Evolutionary conservation across 37 sponge, comb jelly and placozoan genomes (phyloP).

Genomic region (Hexactinellida sp.): DNA sequence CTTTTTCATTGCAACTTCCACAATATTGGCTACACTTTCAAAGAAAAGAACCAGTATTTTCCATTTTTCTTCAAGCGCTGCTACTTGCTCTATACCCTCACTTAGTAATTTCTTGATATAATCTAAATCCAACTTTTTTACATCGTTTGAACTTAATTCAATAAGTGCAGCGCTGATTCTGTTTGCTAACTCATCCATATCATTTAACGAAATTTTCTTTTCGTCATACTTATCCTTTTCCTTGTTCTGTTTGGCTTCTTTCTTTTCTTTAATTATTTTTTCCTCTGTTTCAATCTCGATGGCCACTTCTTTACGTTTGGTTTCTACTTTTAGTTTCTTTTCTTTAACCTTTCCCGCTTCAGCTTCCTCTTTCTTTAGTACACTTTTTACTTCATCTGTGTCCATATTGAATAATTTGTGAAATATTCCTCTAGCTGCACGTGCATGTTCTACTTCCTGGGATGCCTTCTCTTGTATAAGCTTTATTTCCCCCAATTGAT

Average conservation of each 20-base stretch:
- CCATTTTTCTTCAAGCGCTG: neutral
- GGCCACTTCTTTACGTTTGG: neutral
- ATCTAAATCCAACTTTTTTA: neutral
- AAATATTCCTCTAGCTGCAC: neutral
- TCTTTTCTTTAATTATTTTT: neutral
- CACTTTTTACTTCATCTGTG: neutral
- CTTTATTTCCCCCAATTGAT: neutral
- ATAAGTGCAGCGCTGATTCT: neutral
- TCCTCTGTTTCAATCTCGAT: neutral
- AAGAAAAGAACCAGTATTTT: neutral
- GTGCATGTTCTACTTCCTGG: neutral
- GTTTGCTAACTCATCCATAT: neutral
- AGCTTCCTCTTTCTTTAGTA: neutral
- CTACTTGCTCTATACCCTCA: neutral
- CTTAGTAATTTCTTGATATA: neutral
- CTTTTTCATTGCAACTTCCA: neutral
- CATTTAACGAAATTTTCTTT: neutral
- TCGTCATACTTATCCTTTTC: neutral
- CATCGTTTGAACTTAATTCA: neutral
- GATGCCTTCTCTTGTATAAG: neutral
- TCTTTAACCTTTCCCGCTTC: neutral
- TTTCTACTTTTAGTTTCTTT: neutral
- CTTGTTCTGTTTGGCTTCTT: neutral
- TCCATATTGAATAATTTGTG: neutral
- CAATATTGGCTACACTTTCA: neutral